Conservation (phyloP, 2,797 vertebrate genomes). For the Vespertilio murinus region DNA sequence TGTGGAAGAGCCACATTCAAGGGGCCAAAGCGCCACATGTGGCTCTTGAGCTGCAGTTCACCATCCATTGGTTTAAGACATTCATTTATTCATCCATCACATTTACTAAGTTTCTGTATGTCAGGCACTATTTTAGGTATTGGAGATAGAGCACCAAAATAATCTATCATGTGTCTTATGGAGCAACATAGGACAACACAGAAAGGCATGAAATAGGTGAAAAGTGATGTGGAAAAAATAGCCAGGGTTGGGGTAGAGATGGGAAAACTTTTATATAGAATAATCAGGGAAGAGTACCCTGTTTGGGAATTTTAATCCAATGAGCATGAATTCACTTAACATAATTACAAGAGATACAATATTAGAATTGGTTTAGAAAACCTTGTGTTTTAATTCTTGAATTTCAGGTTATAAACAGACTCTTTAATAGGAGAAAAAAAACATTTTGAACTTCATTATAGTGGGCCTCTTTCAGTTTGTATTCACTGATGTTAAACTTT, state of each 20-base stretch:
- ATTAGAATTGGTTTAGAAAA: slow-evolving; percentile 33
- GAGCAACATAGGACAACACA: not conserved
- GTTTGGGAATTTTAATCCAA: not conserved
- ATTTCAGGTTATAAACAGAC: slow-evolving; percentile 52
- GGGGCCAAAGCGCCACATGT: too few relatives aligned
- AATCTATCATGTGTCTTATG: not conserved
- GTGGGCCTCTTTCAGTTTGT: slow-evolving; percentile 49
- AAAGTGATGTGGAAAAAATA: not conserved
- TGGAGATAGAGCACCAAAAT: not conserved
- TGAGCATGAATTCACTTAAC: not conserved
- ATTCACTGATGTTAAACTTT: slow-evolving; percentile 54
- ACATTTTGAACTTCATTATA: slow-evolving; percentile 35
- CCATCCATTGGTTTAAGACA: not conserved
- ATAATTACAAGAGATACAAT: not conserved
- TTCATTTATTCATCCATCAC: not conserved
- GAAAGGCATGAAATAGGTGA: not conserved
- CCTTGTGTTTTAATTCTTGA: slow-evolving; percentile 27
- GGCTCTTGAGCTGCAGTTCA: too few relatives aligned
- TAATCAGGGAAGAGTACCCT: not conserved
- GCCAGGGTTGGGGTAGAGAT: too few relatives aligned
- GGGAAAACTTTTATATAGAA: not conserved
- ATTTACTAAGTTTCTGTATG: not conserved
- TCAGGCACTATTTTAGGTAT: not conserved
- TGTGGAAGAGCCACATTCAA: too few relatives aligned
- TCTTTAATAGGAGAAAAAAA: slow-evolving; percentile 18